Conservation (phyloP, 2,888 invertebrate species). For the Diarsia rubi region DNA sequence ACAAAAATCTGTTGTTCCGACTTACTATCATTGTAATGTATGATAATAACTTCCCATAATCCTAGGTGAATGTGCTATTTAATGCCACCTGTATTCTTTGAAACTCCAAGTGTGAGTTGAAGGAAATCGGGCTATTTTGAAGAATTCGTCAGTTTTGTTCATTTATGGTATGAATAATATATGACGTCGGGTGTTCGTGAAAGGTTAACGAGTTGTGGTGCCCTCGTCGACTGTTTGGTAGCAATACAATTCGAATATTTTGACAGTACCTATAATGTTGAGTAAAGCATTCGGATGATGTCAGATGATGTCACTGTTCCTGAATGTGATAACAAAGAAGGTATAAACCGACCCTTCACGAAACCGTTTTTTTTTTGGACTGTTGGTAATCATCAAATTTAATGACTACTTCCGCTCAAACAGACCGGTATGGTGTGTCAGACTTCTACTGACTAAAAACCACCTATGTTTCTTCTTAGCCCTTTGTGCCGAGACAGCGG, state of each 20-base stretch:
- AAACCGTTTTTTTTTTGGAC: too few species aligned
- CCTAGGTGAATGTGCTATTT: slow-evolving; percentile 63
- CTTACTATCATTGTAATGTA: slow-evolving; percentile 65
- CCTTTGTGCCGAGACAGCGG: too few species aligned
- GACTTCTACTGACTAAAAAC: too few species aligned
- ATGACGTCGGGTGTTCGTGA: slow-evolving; percentile 78
- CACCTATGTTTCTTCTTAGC: too few species aligned
- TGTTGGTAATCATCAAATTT: too few species aligned
- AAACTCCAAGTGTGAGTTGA: slow-evolving; percentile 38
- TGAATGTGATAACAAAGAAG: background rate
- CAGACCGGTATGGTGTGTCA: too few species aligned
- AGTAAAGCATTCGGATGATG: background rate
- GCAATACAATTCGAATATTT: slow-evolving; percentile 32
- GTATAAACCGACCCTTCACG: background rate
- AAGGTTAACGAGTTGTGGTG: slow-evolving; percentile 85
- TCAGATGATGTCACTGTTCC: slow-evolving; percentile 8
- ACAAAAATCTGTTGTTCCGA: slow-evolving; percentile 59
- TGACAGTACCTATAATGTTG: slow-evolving; percentile 4
- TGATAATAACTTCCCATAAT: slow-evolving; percentile 58
- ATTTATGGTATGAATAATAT: slow-evolving; percentile 82
- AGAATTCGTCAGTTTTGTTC: slow-evolving; percentile 71
- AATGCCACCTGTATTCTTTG: slow-evolving; percentile 67
- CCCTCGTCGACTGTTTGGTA: slow-evolving; percentile 64
- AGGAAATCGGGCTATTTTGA: slow-evolving; percentile 61
- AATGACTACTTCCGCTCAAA: too few species aligned